Percentiles rank a stretch among this genome's conserved stretches.
Conservation (phyloP, 2,797 vertebrate species). For the Scyliorhinus canicula region DNA sequence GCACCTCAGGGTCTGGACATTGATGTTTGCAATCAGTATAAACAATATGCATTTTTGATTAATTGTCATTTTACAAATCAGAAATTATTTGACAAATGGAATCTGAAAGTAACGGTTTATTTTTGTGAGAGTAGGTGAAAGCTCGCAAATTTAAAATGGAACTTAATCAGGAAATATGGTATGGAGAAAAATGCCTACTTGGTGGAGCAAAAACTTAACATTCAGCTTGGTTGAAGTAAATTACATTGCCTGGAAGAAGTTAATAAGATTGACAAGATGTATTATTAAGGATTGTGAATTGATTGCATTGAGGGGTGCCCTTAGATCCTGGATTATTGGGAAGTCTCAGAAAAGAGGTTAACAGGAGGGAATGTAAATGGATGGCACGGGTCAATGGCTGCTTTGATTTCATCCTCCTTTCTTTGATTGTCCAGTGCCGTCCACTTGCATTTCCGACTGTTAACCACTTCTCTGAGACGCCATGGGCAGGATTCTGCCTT, state of each 20-base stretch:
- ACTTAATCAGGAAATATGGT: not conserved
- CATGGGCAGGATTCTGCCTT: not conserved
- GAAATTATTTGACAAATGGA: not conserved
- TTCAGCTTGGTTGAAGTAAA: not conserved
- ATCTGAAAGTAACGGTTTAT: not conserved
- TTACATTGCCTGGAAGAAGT: not conserved
- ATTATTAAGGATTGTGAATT: not conserved
- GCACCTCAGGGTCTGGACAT: not conserved
- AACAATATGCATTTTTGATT: slow-evolving; percentile 29
- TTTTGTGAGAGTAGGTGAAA: not conserved
- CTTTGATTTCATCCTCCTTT: too few relatives aligned
- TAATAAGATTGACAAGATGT: not conserved
- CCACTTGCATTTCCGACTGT: not conserved
- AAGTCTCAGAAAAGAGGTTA: too few relatives aligned
- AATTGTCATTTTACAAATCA: slow-evolving; percentile 20
- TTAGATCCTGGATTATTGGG: not conserved
- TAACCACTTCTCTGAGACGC: not conserved
- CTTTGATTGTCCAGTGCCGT: not conserved
- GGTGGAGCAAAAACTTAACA: not conserved
- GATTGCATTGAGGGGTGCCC: not conserved
- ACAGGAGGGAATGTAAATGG: too few relatives aligned
- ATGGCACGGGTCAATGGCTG: too few relatives aligned
- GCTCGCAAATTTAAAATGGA: not conserved
- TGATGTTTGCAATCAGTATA: not conserved
- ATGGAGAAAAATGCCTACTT: not conserved